phyloP scores from a whole-genome alignment of 2,888 invertebrate genomes.

The Drosophila diplacantha region DNA sequence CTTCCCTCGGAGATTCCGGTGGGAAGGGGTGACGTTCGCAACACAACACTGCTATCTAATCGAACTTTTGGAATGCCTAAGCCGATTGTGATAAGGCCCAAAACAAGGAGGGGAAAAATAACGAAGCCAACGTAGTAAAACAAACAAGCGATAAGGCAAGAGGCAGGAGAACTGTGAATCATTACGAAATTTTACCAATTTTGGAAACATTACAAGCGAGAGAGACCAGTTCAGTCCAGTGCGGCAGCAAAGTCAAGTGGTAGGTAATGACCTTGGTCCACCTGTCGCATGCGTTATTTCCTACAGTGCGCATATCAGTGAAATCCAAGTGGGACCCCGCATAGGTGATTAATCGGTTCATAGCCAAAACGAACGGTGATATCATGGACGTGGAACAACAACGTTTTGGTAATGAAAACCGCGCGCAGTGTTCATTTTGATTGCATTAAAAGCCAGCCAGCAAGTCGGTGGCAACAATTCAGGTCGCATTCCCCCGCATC shows the following conservation, averaged over 20 bases:
- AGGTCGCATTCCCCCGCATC: conserved; percentile 32
- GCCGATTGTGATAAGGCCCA: conserved; percentile 26
- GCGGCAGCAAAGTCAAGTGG: conserved; percentile 46
- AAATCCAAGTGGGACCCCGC: conserved; percentile 2
- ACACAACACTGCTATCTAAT: conserved; percentile 28
- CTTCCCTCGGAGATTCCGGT: neutral
- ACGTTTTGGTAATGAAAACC: conserved; percentile 25
- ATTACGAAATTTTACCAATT: conserved; percentile 53
- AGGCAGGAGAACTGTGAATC: conserved; percentile 58
- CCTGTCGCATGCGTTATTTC: conserved; percentile 63
- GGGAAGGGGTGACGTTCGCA: conserved; percentile 43
- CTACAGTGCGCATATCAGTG: conserved; percentile 13
- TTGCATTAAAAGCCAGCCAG: conserved; percentile 23
- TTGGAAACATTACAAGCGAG: conserved; percentile 14
- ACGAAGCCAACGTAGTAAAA: conserved; percentile 13
- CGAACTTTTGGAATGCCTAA: conserved; percentile 64
- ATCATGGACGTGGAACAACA: conserved; percentile 23
- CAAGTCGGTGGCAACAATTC: conserved; percentile 19
- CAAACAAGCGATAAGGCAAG: conserved; percentile 16
- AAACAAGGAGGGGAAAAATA: conserved; percentile 10
- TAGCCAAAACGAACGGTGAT: conserved; percentile 18
- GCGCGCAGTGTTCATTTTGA: conserved; percentile 22
- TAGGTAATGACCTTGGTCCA: conserved; percentile 72
- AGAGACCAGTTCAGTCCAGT: neutral
- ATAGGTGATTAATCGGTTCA: conserved; percentile 20